phyloP scores from a whole-genome alignment of 2,888 invertebrate genomes.

The Penaeus monodon region DNA sequence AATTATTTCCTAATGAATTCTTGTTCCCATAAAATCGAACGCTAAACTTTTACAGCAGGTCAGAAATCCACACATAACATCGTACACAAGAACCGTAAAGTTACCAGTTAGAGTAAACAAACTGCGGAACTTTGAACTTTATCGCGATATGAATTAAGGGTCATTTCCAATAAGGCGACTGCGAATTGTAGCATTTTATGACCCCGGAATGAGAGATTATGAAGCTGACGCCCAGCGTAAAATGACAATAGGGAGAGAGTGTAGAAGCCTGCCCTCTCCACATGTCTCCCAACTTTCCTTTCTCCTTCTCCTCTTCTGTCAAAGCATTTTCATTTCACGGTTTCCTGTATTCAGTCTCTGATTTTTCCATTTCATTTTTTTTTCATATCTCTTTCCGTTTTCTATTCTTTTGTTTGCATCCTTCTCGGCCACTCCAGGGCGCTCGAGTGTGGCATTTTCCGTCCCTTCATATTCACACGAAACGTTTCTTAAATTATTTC shows the following conservation, averaged over 20 bases:
- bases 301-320: too few relatives aligned
- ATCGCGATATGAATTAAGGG: background rate
- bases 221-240: slow-evolving; percentile 14
- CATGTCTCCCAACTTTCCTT: too few relatives aligned
- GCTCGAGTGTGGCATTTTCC: too few relatives aligned
- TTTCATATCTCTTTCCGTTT: background rate
- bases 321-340: too few relatives aligned
- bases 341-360: too few relatives aligned
- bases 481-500: too few relatives aligned
- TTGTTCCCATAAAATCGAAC: slow-evolving; percentile 12
- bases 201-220: slow-evolving; percentile 6
- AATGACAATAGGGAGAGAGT: slow-evolving; percentile 11
- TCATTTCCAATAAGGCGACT: background rate
- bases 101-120: background rate
- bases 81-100: slow-evolving; percentile 4
- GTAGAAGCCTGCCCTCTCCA: too few relatives aligned
- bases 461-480: too few relatives aligned
- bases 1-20: slow-evolving; percentile 19
- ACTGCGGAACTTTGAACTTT: background rate
- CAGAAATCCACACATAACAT: slow-evolving; percentile 24
- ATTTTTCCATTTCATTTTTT: background rate
- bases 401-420: too few relatives aligned
- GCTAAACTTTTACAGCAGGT: slow-evolving; percentile 11
- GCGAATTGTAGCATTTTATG: slow-evolving; percentile 16
- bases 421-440: too few relatives aligned